Percentiles rank a stretch among this genome's conserved stretches.
Evolutionary conservation across 2,888 invertebrate genomes (phyloP).

Genomic region (Perithous albicinctus): DNA sequence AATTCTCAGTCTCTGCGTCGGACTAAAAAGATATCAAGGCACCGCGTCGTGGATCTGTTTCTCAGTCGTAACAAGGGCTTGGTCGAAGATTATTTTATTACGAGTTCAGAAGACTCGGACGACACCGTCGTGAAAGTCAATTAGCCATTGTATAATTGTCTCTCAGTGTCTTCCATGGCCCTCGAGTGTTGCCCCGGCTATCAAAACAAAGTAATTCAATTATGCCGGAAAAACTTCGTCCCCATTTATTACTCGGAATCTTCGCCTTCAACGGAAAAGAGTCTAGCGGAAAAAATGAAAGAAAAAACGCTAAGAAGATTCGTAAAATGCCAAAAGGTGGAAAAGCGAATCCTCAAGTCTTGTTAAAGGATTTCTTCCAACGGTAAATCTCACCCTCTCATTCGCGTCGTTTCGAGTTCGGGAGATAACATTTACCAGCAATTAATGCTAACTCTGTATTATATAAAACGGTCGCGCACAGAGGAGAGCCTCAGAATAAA

Average conservation of each 20-base stretch:
- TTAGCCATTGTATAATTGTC: slow-evolving; percentile 79
- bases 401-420: slow-evolving; percentile 48
- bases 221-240: slow-evolving; percentile 69
- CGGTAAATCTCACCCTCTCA: slow-evolving; percentile 62
- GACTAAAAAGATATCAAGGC: slow-evolving; percentile 30
- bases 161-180: too few species aligned
- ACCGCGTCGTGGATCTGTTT: not conserved
- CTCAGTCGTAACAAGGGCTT: slow-evolving; percentile 27
- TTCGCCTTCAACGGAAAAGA: slow-evolving; percentile 46
- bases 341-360: slow-evolving; percentile 42
- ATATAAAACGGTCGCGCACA: slow-evolving; percentile 55
- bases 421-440: slow-evolving; percentile 76
- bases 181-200: slow-evolving; percentile 36
- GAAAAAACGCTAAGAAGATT: slow-evolving; percentile 37
- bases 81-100: slow-evolving; percentile 76
- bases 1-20: slow-evolving; percentile 18
- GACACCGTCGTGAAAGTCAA: slow-evolving; percentile 68
- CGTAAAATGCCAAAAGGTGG: slow-evolving; percentile 52
- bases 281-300: not conserved
- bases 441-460: slow-evolving; percentile 74
- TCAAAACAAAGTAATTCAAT: slow-evolving; percentile 72
- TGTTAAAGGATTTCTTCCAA: slow-evolving; percentile 60
- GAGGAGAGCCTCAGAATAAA: slow-evolving; percentile 43
- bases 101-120: slow-evolving; percentile 24
- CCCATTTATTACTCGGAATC: slow-evolving; percentile 77